phyloP scores from a whole-genome alignment of 2,113 vertebrate species.

The Semicossyphus pulcher region DNA sequence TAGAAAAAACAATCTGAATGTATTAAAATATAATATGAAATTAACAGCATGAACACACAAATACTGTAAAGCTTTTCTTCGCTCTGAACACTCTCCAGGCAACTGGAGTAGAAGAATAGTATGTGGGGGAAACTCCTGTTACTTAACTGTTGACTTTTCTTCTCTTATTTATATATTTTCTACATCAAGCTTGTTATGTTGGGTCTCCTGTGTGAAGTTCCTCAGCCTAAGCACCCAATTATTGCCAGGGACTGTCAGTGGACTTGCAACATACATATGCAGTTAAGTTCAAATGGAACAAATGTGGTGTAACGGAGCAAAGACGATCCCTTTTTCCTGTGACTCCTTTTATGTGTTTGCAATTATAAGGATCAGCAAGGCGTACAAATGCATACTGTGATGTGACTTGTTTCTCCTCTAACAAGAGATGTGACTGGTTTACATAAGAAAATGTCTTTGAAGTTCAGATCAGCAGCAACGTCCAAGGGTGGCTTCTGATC shows the following conservation, averaged over 20 bases:
- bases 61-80: background rate
- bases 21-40: constrained; percentile 8
- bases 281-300: constrained; percentile 54
- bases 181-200: constrained; percentile 8
- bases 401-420: constrained; percentile 7
- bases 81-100: background rate
- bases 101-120: constrained; percentile 20
- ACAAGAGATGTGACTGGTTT: constrained; percentile 25
- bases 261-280: constrained; percentile 12
- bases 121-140: background rate
- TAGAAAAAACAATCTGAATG: background rate
- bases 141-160: constrained; percentile 17
- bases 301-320: constrained; percentile 42
- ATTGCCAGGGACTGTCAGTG: constrained; percentile 41
- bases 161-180: background rate
- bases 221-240: constrained; percentile 47
- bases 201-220: constrained; percentile 40
- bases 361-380: constrained; percentile 41
- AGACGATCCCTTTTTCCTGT: constrained; percentile 23
- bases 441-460: constrained; percentile 53
- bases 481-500: constrained; percentile 42
- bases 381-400: background rate
- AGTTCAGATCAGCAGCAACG: constrained; percentile 34
- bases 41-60: constrained; percentile 4
- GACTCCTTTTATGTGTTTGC: constrained; percentile 38